Base-by-base conservation (phyloP, 2,888 invertebrate species). In the Leptinotarsa tumamoca region DNA sequence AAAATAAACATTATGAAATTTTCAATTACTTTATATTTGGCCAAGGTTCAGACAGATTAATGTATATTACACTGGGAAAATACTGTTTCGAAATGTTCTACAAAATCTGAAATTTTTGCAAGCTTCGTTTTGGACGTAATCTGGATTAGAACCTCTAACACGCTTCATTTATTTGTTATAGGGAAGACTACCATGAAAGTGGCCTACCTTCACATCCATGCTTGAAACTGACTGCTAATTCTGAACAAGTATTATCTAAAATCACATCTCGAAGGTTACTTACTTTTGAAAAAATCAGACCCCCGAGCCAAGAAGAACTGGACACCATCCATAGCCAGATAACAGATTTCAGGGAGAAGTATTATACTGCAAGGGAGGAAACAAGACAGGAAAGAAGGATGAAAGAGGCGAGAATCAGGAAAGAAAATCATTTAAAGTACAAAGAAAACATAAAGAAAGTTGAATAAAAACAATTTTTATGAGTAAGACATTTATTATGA, bases 171-270 rank as follows among this genome's bases (percentile, higher is more conserved):
- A 51, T 51, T n/a, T 52, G 68, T 56, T 87, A 17, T 85, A 95
- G 95, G 81, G 92, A 93, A 73, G 94, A 95, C 80, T 96, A 96
- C 86, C 87, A 89, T 0, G 92, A 93, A 69, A 89, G 92, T 0
- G 92, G 93, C 75, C 88, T 99, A 21, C 98, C 99, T 0, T 88
- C 89, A 4, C 97, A 99, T 89, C 92, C 94, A 3, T 94, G 95
- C 84, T 90, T 99, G 76, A 85, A 89, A 75, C 88, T 99, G 71
- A 89, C 95, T 52, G 92, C 93, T 27, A 98, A 96, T 89, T 95
- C 96, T 13, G 98, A 99, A 88, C 99, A 99, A 89, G 89, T 93
- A 21, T 89, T 99, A 68, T 96, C 94, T 17, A 93, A 92, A 82
- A 91, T 94, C 82, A 94, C 96, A 0, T 93, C 96, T 15, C 90